Conservation (phyloP, 2,888 invertebrate genomes). For the Tetragonula carbonaria region DNA sequence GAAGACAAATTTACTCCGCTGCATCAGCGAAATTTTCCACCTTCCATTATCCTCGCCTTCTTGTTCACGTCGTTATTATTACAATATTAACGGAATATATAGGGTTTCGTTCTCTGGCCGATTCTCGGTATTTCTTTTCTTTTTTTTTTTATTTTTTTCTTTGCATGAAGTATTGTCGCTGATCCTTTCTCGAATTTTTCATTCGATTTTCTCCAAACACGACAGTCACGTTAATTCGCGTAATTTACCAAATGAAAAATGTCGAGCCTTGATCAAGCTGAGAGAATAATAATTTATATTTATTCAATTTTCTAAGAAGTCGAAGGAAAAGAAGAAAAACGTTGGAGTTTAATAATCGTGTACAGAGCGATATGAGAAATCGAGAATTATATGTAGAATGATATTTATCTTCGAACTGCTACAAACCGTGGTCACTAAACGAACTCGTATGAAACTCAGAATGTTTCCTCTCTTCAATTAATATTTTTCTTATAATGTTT, state of each 20-base stretch:
- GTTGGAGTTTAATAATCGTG: background rate
- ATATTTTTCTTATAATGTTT: background rate
- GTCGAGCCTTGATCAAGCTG: too few relatives aligned
- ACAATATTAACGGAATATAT: background rate
- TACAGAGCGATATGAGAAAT: background rate
- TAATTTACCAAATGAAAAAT: background rate
- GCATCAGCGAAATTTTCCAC: background rate
- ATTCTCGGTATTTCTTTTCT: too few relatives aligned
- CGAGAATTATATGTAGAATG: background rate
- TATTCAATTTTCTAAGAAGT: background rate
- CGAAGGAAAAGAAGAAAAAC: background rate
- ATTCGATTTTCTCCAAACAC: too few relatives aligned
- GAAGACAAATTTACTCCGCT: constrained; percentile 24
- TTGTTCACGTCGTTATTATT: background rate
- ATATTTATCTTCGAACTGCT: too few relatives aligned
- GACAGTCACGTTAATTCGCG: too few relatives aligned
- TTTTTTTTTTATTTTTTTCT: too few relatives aligned
- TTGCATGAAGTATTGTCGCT: too few relatives aligned
- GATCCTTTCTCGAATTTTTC: too few relatives aligned
- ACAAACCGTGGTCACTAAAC: background rate
- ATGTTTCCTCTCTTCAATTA: background rate
- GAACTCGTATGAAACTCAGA: background rate
- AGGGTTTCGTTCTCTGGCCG: background rate
- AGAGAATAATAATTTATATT: background rate
- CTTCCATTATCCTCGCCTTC: background rate